Evolutionary conservation across 1,140 invertebrate genomes (phyloP).

Genomic region (Aphaenogaster ashmeadi): DNA sequence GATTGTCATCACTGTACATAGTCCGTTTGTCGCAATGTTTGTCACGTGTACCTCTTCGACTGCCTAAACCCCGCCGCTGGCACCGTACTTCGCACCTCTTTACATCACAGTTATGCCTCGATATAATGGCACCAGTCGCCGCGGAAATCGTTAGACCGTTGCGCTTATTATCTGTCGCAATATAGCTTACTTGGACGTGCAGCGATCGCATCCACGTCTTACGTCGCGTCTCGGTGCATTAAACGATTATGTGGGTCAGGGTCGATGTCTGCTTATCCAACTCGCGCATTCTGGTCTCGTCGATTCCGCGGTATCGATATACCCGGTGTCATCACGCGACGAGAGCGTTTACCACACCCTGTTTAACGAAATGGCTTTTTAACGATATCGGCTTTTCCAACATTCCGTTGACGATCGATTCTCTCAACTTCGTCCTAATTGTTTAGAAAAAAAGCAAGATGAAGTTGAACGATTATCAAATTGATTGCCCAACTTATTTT

Average conservation of each 20-base stretch:
- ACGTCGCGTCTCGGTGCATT: conserved; percentile 77
- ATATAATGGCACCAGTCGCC: conserved; percentile 34
- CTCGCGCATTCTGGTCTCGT: conserved; percentile 68
- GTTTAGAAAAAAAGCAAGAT: neutral
- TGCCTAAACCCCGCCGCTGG: neutral
- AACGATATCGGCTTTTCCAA: neutral
- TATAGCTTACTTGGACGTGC: conserved; percentile 15
- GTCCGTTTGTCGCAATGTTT: conserved; percentile 7
- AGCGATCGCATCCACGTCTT: conserved; percentile 54
- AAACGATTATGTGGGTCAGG: conserved; percentile 84
- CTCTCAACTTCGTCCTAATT: neutral
- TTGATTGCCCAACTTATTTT: neutral
- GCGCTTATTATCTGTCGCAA: conserved; percentile 39
- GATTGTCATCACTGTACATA: neutral
- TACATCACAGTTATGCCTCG: conserved; percentile 29
- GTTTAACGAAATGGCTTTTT: neutral
- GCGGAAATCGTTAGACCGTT: conserved; percentile 38
- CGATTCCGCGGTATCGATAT: conserved; percentile 28
- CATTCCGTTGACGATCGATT: neutral
- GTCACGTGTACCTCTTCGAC: neutral
- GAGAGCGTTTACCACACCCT: neutral
- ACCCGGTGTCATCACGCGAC: neutral
- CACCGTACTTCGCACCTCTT: conserved; percentile 38
- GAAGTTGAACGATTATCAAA: neutral
- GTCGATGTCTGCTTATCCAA: conserved; percentile 82